Evolutionary conservation across 2,113 vertebrate species (phyloP).

Genomic region (Thryonomys swinderianus): DNA sequence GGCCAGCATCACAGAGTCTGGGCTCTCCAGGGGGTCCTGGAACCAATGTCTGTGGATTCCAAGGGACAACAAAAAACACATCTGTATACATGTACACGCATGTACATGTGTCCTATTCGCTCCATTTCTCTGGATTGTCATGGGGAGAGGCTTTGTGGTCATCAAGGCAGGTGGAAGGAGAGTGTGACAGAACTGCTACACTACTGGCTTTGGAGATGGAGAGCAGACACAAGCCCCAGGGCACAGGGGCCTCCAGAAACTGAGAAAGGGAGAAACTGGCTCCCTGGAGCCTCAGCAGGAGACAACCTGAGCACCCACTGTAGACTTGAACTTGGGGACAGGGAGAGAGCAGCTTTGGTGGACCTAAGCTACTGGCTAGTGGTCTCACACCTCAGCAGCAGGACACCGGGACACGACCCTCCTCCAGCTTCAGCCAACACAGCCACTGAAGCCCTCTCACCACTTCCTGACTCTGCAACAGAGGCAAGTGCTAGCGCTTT

Average conservation of each 20-base stretch:
- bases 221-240: background rate
- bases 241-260: background rate
- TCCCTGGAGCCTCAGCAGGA: background rate
- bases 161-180: background rate
- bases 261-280: background rate
- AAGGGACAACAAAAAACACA: background rate
- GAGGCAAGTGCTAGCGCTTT: background rate
- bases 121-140: background rate
- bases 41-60: background rate
- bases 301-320: background rate
- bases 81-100: background rate
- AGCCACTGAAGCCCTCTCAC: rapidly evolving
- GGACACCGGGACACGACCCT: rapidly evolving
- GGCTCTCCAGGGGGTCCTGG: background rate
- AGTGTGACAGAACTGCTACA: background rate
- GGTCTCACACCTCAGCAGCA: rapidly evolving
- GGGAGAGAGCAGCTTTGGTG: rapidly evolving
- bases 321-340: background rate
- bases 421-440: background rate
- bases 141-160: background rate
- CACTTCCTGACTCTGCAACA: background rate
- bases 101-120: too few species aligned
- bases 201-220: background rate
- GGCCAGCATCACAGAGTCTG: background rate
- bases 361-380: background rate